Base-by-base conservation (phyloP, 2,888 invertebrate genomes). In the Hyles lineata region DNA sequence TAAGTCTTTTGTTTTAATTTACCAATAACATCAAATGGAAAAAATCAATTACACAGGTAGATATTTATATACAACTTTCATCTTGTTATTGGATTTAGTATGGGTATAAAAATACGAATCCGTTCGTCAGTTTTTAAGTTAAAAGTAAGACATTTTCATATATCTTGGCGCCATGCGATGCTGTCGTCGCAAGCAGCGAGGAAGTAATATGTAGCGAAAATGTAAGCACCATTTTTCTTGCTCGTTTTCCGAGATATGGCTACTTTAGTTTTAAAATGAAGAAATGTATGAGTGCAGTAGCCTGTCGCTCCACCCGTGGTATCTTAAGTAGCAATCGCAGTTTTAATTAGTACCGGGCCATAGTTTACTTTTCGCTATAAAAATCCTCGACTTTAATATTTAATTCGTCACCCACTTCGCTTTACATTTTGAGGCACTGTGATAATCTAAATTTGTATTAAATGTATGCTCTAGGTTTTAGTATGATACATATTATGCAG, bases 91-190 rank as follows among this genome's bases (percentile, higher is more conserved):
- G 1, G 15, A 43, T 43, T 11, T 43, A 0, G 11, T 15, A 43
- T 43, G 43, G 15, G 43, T 43, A 43, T 0, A 43, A 15, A 43
- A 43, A 43, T 11, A 29, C 29, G 0, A 43, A 29, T 55, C 32
- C 19, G 19, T 8, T 55, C 11, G 19, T n/a, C 6, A 9, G 19
- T 55, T 55, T 70, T 29, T 29, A 11, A 29, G 9, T 70, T 81
- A 80, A 80, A 80, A 87, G 85, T 84, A 85, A 85, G 82, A 87
- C 83, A 85, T 89, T 86, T 81, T 82, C 80, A 82, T 82, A 87
- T 82, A 83, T 74, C 77, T 75, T 78, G 77, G 72, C 74, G 74
- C 70, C 73, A 78, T 74, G 69, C 73, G 71, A 52, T 72, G 61
- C 70, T 70, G 70, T 70, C 70, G 70, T 70, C 70, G 72, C 73